Base-by-base conservation (phyloP, 2,888 invertebrate genomes). In the Spilarctia lutea region DNA sequence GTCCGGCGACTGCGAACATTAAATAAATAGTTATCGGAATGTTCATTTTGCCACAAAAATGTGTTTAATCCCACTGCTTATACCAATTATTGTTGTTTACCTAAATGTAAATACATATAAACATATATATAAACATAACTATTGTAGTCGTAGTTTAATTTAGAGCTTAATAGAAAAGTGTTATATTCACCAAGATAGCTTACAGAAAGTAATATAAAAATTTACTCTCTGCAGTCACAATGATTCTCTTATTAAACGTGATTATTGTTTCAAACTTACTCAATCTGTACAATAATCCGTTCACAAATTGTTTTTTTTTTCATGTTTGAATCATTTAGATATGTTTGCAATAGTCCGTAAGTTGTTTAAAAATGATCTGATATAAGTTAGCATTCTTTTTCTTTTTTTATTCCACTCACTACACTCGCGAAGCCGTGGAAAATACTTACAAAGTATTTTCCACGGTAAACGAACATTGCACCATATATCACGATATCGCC, bases 351-450 rank as follows among this genome's bases (percentile, higher is more conserved):
- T 16, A 13, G 30, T 72, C n/a, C n/a, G 16, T n/a, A 10, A 39
- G 66, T 63, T 71, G 56, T 42, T 39, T 67, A 74, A 71, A 65
- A 70, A 66, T 73, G 71, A 76, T 63, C 71, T 72, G 73, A 79
- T 77, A 70, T 77, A 71, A 30, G 30, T 7, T 16, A 73, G 67
- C 73, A 71, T 52, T 69, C 66, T 68, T 74, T 81, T 78, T 76
- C 42, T 72, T 83, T 82, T 82, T 85, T 83, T 83, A 85, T 85
- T 74, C 72, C 65, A 66, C 76, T 76, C 56, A 71, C 71, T 75
- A 79, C 77, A 76, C 81, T 73, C 69, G 70, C 75, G 74, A 77
- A 76, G 68, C 75, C 73, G 75, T 78, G 78, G 82, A 74, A 65
- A 30, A 52, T 71, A 74, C 71, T 67, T 71, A 68, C 72, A 74